Base-by-base conservation (phyloP, 2,113 vertebrate species). In the Gracilinanus agilis region DNA sequence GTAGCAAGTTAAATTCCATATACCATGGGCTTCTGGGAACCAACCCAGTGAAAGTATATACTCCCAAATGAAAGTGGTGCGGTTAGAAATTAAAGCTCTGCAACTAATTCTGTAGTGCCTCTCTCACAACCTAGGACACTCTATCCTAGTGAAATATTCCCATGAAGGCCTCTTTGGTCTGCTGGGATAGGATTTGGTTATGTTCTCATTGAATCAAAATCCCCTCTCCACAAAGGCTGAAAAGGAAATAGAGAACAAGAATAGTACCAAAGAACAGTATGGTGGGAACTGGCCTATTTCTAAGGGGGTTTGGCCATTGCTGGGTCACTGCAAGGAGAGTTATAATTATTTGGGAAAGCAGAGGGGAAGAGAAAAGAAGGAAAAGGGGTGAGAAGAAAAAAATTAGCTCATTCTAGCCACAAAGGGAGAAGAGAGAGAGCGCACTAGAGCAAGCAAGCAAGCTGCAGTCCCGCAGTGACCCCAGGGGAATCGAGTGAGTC, bases 401-500 rank as follows among this genome's bases (percentile, higher is more conserved):
- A 95, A 89, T 5, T 21, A 91, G 97, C 97, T 98, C 96, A 92
- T 97, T 97, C 94, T 95, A 98, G 97, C 97, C 98, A 98, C 98
- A 98, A 98, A 98, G 96, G 97, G 97, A 95, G 96, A 97, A 96
- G 98, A 97, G 96, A 95, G 97, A 98, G 98, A 98, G 98, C 98
- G 98, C 98, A 98, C 98, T 97, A 99, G 98, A 98, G 98, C 75
- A 55, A 0, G 98, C 11, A 6, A 96, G 98, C 4, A 0, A 21
- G 97, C 98, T 98, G 98, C 98, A 98, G 98, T 97, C 98, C 98
- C 98, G 98, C 99, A 98, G 98, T 98, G 98, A 98, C 98, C 99
- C 98, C 98, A 98, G 98, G 98, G 98, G 98, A 98, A 98, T 97
- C 54, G 98, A 99, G 98, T 99, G 99, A 99, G 99, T 99, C 99